A percentile compares a stretch with the other conserved stretches of the same genome.
These are phyloP conservation scores for Acleris holmiana DNA, from an alignment of 2,888 invertebrate genomes.

Conservation along the genomic window DNA sequence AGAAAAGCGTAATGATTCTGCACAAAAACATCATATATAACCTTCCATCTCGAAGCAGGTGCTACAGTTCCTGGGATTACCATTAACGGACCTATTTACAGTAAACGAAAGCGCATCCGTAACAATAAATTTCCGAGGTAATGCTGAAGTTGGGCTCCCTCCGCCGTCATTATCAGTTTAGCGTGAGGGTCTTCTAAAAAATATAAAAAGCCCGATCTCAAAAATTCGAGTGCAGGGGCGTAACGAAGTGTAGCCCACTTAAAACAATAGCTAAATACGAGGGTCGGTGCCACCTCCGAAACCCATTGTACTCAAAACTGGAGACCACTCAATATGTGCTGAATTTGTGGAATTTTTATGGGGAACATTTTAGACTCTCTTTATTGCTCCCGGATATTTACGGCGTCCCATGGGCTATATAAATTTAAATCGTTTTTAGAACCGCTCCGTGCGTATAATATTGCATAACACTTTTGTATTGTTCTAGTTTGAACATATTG, in stretches of 20 bases:
- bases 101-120: conserved; percentile 67
- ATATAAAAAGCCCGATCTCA: conserved; percentile 72
- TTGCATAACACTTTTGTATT: conserved; percentile 14
- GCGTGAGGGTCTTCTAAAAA: conserved; percentile 73
- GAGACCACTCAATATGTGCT: conserved; percentile 80
- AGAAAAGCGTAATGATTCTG: conserved; percentile 34
- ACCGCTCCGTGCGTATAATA: conserved; percentile 46
- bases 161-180: conserved; percentile 80
- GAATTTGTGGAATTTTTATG: conserved; percentile 78
- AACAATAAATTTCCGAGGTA: conserved; percentile 78
- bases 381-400: conserved; percentile 74
- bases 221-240: conserved; percentile 76
- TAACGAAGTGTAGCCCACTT: conserved; percentile 82
- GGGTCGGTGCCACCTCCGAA: conserved; percentile 66
- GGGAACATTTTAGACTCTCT: conserved; percentile 63
- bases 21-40: conserved; percentile 46
- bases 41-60: conserved; percentile 55
- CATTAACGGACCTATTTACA: conserved; percentile 68
- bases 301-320: conserved; percentile 67
- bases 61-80: conserved; percentile 65
- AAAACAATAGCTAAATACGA: conserved; percentile 82
- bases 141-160: conserved; percentile 59
- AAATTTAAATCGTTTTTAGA: conserved; percentile 64
- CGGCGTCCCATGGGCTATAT: conserved; percentile 65
- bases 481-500: not conserved